Percentiles rank a stretch among this genome's conserved stretches.
These are phyloP conservation scores for Acanthornis magna DNA, from an alignment of 2,797 vertebrate species.

Conservation along the genomic window DNA sequence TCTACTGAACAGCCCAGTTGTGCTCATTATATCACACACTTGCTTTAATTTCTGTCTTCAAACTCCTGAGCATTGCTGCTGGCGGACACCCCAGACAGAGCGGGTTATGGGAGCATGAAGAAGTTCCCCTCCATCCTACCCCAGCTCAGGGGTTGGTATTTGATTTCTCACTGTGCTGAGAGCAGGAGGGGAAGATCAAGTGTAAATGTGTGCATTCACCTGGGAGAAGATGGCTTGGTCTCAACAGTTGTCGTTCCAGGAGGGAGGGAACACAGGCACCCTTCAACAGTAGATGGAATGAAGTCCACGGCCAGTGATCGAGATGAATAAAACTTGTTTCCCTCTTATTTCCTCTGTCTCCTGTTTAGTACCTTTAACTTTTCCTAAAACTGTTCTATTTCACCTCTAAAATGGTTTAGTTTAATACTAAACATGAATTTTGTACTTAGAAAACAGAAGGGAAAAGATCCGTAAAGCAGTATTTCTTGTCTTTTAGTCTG, in stretches of 20 bases:
- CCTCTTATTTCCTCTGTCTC: background rate
- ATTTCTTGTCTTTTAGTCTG: background rate
- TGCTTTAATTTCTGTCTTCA: background rate
- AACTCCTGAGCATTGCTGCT: background rate
- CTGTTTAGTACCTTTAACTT: background rate
- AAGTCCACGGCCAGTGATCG: background rate
- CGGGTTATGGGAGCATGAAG: background rate
- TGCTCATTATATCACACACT: background rate
- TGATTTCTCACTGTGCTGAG: background rate
- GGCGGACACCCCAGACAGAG: background rate
- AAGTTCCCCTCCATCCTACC: background rate
- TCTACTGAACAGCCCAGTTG: background rate
- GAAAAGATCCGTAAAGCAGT: background rate
- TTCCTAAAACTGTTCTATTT: background rate
- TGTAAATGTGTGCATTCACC: background rate
- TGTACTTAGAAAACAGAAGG: background rate
- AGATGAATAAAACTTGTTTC: background rate
- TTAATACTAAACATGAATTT: background rate
- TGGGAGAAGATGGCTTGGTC: background rate
- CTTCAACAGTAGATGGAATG: background rate
- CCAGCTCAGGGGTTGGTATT: background rate
- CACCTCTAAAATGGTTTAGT: background rate
- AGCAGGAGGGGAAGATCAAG: background rate
- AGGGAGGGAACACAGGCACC: background rate
- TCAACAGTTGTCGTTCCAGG: background rate